phyloP scores from a whole-genome alignment of 1,140 invertebrate genomes.

The Mesaphorura yosii region DNA sequence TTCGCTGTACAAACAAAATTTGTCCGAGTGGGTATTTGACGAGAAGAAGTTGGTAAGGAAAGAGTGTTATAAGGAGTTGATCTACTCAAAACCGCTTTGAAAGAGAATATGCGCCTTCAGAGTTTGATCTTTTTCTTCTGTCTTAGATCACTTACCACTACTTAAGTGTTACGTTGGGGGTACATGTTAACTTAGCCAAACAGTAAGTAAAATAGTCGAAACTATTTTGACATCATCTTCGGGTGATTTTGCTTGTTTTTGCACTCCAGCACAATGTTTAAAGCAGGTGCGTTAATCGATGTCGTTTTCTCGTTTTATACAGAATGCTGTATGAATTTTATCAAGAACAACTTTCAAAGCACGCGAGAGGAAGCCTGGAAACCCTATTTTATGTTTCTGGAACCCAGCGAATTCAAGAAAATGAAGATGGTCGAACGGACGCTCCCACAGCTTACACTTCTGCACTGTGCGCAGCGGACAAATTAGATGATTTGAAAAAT shows the following conservation, averaged over 20 bases:
- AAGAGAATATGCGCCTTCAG: no score
- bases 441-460: not conserved
- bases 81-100: no score
- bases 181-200: slow-evolving; percentile 31
- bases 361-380: slow-evolving; percentile 7
- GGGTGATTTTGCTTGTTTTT: no score
- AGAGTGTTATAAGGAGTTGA: no score
- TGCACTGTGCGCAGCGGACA: slow-evolving; percentile 11
- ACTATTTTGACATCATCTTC: no score
- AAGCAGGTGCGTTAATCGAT: not conserved
- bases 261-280: not conserved
- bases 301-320: not conserved
- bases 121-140: not conserved
- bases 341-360: not conserved
- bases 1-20: slow-evolving; percentile 17
- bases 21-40: slow-evolving; percentile 24
- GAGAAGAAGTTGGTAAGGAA: slow-evolving; percentile 25
- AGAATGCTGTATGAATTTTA: slow-evolving; percentile 29
- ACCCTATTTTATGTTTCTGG: slow-evolving; percentile 17
- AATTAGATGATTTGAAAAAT: slow-evolving; percentile 12
- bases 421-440: not conserved
- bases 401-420: not conserved
- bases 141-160: slow-evolving; percentile 30
- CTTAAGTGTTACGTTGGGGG: slow-evolving; percentile 24
- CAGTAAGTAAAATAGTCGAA: slow-evolving; percentile 29